Base-by-base conservation (phyloP, 2,797 vertebrate genomes). In the Hyperoplus lanceolatus region DNA sequence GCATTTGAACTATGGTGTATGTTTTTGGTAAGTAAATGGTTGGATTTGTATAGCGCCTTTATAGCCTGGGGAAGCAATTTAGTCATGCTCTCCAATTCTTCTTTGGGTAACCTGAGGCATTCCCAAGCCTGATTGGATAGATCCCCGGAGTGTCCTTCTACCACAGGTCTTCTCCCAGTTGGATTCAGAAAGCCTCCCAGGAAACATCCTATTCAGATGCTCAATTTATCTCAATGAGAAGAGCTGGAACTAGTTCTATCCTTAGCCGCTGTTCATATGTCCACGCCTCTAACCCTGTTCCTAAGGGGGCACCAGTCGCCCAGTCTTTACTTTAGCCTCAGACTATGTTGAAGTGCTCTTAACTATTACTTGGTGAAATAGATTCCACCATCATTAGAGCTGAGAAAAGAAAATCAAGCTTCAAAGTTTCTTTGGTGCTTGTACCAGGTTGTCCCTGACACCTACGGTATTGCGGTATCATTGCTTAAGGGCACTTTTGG, bases 401-500 rank as follows among this genome's bases (percentile, higher is more conserved):
- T 36, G 10, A 43, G 1, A 29, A 48, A 58, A 63, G 9, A 8
- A 75, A 56, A 63, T 38, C 1, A n/a, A 70, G 49, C 39, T 15
- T 12, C 8, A 53, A 16, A 46, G 48, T 36, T 70, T 48, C 48
- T 57, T 56, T 29, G 29, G 41, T 63, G 45, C 36, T 36, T 67
- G 8, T 39, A 58, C 39, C 57, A 74, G n/a, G 10, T 74, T 75
- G 29, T 29, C 29, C 29, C 29, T 29, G 59, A 39, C 51, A 63
- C 12, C 10, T 43, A n/a, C 6, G 12, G 11, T 39, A 81, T 29
- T 29, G 2, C 29, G 12, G 62, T 82, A 73, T 76, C 60, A 51
- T 45, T 75, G 73, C 77, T 90, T 67, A 69, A 83, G 75, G 79
- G 66, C 58, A 79, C 75, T 84, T 29, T 63, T 70, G 41, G 48